Percentiles rank a stretch among this genome's conserved stretches.
These are phyloP conservation scores for Enteromius thamalakanensis DNA, from an alignment of 2,797 vertebrate genomes.

Conservation along the genomic window DNA sequence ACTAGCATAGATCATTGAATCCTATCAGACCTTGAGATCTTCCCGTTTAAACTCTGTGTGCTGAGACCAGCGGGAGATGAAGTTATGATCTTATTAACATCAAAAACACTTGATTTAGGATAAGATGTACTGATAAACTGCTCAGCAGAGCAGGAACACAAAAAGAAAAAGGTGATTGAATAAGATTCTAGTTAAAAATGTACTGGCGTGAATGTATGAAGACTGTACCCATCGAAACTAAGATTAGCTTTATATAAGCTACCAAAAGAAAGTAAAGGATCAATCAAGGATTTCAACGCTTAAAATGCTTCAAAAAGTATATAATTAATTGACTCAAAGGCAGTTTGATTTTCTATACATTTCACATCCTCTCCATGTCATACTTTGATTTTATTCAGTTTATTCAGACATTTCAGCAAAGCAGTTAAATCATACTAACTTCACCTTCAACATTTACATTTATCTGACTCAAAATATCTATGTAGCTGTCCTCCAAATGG, in stretches of 20 bases:
- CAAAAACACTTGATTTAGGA: no score
- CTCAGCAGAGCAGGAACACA: no score
- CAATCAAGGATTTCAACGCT: background rate
- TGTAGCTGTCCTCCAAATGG: background rate
- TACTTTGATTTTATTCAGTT: slow-evolving; percentile 21
- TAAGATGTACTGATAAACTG: no score
- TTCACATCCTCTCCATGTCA: background rate
- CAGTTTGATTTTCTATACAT: background rate
- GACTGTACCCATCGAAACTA: background rate
- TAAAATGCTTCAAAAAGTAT: background rate
- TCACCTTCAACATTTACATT: background rate
- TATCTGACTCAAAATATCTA: slow-evolving; percentile 1
- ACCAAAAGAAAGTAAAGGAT: background rate
- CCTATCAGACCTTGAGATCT: no score
- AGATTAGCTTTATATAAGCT: background rate
- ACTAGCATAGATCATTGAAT: no score
- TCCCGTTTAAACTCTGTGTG: no score
- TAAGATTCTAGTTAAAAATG: background rate
- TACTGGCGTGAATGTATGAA: background rate
- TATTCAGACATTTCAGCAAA: slow-evolving; percentile 8
- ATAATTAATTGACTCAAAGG: background rate
- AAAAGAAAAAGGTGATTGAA: background rate
- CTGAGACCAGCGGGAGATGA: no score
- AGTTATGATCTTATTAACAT: no score
- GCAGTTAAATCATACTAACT: background rate